Conservation (phyloP, 2,797 vertebrate species). For the Danio choprae region DNA sequence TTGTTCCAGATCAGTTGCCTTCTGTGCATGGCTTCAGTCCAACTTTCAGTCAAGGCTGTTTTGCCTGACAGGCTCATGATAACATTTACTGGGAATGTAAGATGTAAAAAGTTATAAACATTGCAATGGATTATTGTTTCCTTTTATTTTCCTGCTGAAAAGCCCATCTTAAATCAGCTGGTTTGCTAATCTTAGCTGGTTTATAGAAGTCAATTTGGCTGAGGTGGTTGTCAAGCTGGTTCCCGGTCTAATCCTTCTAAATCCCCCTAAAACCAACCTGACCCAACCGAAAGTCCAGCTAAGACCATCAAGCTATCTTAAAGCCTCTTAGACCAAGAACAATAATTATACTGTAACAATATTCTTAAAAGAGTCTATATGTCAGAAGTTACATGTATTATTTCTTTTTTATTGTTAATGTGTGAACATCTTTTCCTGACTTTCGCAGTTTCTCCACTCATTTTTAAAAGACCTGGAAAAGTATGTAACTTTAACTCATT, state of each 20-base stretch:
- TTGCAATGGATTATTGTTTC: not conserved
- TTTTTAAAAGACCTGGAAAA: no score
- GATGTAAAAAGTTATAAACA: not conserved
- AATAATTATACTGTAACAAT: no score
- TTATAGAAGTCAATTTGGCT: not conserved
- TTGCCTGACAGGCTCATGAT: conserved; percentile 35
- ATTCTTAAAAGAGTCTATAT: no score
- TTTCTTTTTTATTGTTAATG: no score
- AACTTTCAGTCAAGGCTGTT: conserved; percentile 37
- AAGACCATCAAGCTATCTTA: not conserved
- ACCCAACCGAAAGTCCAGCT: not conserved
- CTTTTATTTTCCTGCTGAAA: not conserved
- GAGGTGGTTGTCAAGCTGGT: not conserved
- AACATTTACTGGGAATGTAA: conserved; percentile 1
- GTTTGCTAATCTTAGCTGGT: not conserved
- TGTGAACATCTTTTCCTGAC: no score
- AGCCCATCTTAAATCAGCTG: not conserved
- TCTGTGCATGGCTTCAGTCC: conserved; percentile 45
- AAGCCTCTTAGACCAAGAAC: no score
- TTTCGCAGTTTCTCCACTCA: no score
- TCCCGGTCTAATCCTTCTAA: not conserved
- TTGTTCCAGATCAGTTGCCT: conserved; percentile 41
- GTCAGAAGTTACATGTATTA: no score
- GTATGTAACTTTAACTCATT: no score
- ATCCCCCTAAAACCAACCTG: not conserved